Evolutionary conservation across 2,888 invertebrate genomes (phyloP), one percentile per base, ranked within the genome.

Genomic region (Sphinx pinastri): DNA sequence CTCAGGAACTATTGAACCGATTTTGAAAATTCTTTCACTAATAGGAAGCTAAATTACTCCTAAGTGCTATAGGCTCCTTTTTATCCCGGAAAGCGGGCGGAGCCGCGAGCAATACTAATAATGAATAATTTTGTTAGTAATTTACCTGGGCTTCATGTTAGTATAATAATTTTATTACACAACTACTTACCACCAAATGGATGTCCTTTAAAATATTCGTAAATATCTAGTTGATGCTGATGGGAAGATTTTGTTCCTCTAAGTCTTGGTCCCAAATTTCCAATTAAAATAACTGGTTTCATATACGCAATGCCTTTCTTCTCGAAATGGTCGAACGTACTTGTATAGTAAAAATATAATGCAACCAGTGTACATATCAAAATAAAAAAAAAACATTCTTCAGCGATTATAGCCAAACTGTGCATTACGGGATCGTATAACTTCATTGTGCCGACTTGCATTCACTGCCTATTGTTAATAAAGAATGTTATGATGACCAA

Each of bases 241-340:
- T 93, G 93, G 74, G 93, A 93, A 14, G 95, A 94, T 78, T 81
- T 87, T 74, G 86, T 89, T 14, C 89, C 88, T 47, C 83, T 76
- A 68, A 94, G 72, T 72, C 94, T 84, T 2, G 89, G 86, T 45
- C 91, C 92, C 45, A 94, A 79, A 78, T 94, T 95, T 1, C 95
- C 95, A 63, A 94, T 81, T n/a, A 95, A 82, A 75, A 94, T 87
- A 38, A 81, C 84, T 5, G 95, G 95, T 78, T 94, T 90, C 77
- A 84, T 87, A 77, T 78, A 92, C 10, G 88, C 86, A 38, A 95
- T 84, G 11, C 91, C 91, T 81, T 86, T 92, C 70, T 92, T 91
- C 80, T 90, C 86, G 79, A 94, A 95, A 80, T 87, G 88, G 74
- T 90, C 86, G 77, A 91, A 94, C 12, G 90, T 92, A 57, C 84